Conservation (phyloP, 2,888 invertebrate species). For the Ctenicera cuprea region DNA sequence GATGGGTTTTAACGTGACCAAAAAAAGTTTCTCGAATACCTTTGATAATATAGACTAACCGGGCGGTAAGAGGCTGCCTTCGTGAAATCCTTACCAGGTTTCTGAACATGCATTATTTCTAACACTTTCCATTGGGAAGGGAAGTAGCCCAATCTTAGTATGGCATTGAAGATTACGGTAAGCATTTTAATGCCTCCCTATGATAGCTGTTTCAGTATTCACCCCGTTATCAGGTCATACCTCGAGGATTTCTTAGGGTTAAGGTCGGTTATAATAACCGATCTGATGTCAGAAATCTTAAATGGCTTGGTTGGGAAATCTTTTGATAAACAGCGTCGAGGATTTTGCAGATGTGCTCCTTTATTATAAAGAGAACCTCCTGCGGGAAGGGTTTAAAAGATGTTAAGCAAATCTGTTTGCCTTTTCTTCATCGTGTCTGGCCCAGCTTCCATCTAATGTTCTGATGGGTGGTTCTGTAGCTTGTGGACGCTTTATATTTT, state of each 20-base stretch:
- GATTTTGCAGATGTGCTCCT: too few species aligned
- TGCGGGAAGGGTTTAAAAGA: background rate
- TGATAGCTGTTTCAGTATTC: background rate
- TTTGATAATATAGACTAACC: too few species aligned
- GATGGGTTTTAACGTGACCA: too few species aligned
- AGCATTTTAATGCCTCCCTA: background rate
- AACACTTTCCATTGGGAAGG: too few species aligned
- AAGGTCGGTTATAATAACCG: background rate
- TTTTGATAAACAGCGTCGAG: background rate
- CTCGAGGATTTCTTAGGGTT: background rate
- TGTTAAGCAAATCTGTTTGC: background rate
- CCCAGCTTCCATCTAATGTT: slow-evolving; percentile 1
- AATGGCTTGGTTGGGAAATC: background rate
- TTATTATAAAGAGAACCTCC: background rate
- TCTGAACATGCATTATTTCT: too few species aligned
- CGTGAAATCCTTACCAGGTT: too few species aligned
- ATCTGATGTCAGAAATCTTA: background rate
- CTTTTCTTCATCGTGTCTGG: background rate
- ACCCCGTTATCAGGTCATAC: background rate
- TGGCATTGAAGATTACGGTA: too few species aligned
- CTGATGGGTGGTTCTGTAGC: background rate
- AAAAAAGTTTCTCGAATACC: too few species aligned
- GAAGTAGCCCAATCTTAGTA: too few species aligned
- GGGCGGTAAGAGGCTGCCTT: too few species aligned
- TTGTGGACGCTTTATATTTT: background rate